Base-by-base conservation (phyloP, 2,888 invertebrate species). In the Neoitamus cyanurus region DNA sequence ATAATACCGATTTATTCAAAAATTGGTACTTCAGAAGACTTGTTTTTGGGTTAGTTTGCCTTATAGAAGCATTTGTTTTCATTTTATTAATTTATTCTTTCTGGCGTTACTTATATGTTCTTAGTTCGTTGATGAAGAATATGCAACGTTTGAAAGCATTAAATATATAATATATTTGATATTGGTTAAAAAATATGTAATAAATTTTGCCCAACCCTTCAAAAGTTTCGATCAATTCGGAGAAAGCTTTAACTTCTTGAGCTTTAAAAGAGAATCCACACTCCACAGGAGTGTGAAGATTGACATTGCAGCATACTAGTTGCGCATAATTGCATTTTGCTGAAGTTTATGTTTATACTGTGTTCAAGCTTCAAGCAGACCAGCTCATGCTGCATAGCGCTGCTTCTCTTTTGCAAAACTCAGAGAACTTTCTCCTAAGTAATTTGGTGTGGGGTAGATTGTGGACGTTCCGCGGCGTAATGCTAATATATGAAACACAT, bases 281-380 rank as follows among this genome's bases (percentile, higher is more conserved):
- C n/a, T n/a, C 3, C 11, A 20, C 0, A 1, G 58, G 6, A 48
- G 48, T n/a, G 20, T 25, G 20, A 15, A 34, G 3, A n/a, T 34
- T 34, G 25, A 72, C 72, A 72, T n/a, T 84, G 83, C 84, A 83
- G 83, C 75, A 84, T 86, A 87, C 87, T 77, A 87, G 87, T 87
- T 87, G 87, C 87, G 87, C 85, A 85, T 87, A 77, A 84, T 83
- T 84, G 83, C 77, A 85, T 78, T 80, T 15, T 58, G 15, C 9
- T 20, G 58, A 2, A 48, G n/a, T 48, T 48, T 48, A 48, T 48
- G 15, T 15, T 48, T 15, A 58, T 34, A 7, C 34, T 7, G 7
- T 3, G 7, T 34, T 34, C 7, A 34, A 34, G 34, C 34, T 34
- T 34, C 34, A 34, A n/a, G n/a, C n/a, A n/a, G n/a, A n/a, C n/a